These are phyloP conservation scores for Aythya baeri DNA, from an alignment of 2,113 vertebrate genomes.

Conservation along the genomic window DNA sequence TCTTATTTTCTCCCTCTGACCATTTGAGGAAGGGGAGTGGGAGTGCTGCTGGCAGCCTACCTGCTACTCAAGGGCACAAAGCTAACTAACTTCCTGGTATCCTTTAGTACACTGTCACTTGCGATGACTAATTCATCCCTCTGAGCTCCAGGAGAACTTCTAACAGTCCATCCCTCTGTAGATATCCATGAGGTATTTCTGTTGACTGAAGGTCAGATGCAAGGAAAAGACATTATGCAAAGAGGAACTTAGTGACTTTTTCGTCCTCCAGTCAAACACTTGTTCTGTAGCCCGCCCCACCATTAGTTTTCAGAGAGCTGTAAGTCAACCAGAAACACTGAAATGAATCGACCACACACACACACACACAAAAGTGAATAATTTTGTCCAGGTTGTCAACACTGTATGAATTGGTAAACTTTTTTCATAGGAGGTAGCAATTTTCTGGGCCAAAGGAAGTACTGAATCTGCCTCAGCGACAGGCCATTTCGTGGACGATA, in stretches of 20 bases:
- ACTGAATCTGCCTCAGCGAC: not conserved
- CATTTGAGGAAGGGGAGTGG: too few relatives aligned
- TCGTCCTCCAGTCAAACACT: not conserved
- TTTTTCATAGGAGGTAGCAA: not conserved
- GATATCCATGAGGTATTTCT: not conserved
- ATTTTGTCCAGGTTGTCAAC: not conserved
- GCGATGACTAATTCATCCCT: not conserved
- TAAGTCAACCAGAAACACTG: not conserved
- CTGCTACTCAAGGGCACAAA: not conserved
- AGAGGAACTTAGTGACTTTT: too few relatives aligned
- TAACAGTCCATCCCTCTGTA: not conserved
- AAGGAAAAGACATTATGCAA: too few relatives aligned
- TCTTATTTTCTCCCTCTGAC: too few relatives aligned
- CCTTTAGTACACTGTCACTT: not conserved
- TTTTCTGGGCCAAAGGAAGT: not conserved
- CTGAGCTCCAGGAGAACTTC: not conserved
- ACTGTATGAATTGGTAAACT: not conserved
- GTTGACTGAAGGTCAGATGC: too few relatives aligned
- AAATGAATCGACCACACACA: too few relatives aligned
- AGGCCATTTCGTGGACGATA: not conserved
- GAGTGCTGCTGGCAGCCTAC: too few relatives aligned
- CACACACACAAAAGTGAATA: not conserved
- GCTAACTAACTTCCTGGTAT: not conserved
- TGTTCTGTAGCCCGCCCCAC: not conserved
- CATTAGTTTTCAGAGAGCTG: not conserved